Conservation (phyloP, 1,140 invertebrate genomes). For the Drosophila miranda region DNA sequence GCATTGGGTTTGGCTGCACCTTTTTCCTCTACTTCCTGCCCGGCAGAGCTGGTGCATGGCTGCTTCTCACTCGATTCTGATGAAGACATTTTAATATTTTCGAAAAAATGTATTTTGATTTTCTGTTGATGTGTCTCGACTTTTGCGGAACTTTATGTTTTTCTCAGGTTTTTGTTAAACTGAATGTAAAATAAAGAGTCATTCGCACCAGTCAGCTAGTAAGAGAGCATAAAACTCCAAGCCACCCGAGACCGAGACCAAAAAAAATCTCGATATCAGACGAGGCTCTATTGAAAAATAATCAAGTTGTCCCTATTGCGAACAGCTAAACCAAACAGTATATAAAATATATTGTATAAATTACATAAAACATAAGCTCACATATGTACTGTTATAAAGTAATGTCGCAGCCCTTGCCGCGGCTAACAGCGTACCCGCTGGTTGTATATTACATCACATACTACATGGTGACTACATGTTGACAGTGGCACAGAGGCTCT, state of each 20-base stretch:
- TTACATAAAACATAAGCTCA: no score
- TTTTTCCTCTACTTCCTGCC: not conserved
- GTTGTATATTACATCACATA: no score
- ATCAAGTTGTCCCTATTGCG: no score
- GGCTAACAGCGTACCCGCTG: no score
- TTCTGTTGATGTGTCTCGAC: not conserved
- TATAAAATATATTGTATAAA: no score
- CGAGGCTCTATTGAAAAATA: not conserved
- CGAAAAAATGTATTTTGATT: no score
- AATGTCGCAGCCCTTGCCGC: no score
- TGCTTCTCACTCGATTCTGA: not conserved
- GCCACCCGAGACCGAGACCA: conserved; percentile 10
- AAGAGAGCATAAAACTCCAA: conserved; percentile 30
- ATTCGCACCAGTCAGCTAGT: conserved; percentile 12
- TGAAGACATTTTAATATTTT: conserved; percentile 1
- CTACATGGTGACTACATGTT: no score
- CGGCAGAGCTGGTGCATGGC: not conserved
- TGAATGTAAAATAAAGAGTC: conserved; percentile 16
- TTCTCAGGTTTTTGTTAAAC: not conserved
- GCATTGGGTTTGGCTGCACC: not conserved
- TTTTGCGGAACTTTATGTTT: no score
- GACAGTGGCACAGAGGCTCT: no score
- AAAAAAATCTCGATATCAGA: conserved; percentile 29
- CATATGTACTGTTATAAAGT: no score
- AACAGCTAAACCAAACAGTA: no score